These are phyloP conservation scores for Thaleichthys pacificus DNA, from an alignment of 2,797 vertebrate genomes.

Conservation along the genomic window DNA sequence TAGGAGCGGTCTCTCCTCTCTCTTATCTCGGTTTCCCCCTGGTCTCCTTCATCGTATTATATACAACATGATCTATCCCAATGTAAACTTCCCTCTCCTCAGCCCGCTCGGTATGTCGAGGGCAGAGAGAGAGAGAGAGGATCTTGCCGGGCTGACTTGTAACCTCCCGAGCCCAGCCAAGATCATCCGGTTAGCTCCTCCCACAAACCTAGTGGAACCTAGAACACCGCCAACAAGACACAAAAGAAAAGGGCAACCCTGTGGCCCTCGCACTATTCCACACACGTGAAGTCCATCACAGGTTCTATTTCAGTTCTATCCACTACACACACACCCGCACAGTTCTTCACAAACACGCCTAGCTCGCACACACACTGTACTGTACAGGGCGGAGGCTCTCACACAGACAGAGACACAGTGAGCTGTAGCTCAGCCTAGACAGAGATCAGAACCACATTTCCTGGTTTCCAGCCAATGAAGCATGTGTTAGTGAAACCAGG, in stretches of 20 bases:
- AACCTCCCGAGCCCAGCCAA: too few species aligned
- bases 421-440: constrained; percentile 11
- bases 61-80: constrained; percentile 52
- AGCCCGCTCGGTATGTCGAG: constrained; percentile 34
- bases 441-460: constrained; percentile 74
- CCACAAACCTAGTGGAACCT: too few species aligned
- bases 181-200: too few species aligned
- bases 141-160: too few species aligned
- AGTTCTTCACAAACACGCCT: constrained; percentile 22
- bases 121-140: too few species aligned
- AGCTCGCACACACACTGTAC: constrained; percentile 21
- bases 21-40: background rate
- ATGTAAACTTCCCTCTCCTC: constrained; percentile 68
- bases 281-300: too few species aligned
- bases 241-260: too few species aligned
- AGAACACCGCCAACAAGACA: too few species aligned
- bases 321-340: constrained; percentile 26
- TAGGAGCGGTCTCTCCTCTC: background rate
- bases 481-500: constrained; percentile 59
- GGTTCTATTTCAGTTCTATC: too few species aligned
- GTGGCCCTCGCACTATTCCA: too few species aligned
- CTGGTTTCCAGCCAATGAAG: constrained; percentile 58
- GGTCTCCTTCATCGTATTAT: constrained; percentile 45
- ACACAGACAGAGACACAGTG: constrained; percentile 22
- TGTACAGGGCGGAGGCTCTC: background rate